Conservation (phyloP, 2,113 vertebrate species). For the Microcebus lehilahytsara region DNA sequence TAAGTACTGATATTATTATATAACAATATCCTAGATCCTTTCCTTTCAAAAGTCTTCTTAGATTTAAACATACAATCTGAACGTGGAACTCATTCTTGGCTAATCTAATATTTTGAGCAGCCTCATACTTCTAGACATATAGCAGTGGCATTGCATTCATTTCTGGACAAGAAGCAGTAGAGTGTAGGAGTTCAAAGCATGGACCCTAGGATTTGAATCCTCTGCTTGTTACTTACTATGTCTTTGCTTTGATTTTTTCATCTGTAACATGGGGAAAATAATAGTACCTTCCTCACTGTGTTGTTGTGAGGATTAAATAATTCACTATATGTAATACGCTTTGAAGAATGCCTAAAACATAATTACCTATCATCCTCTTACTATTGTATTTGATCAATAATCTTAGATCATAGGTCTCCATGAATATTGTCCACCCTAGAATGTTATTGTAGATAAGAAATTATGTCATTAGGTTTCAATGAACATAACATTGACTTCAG, state of each 20-base stretch:
- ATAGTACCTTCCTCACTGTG: not conserved
- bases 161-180: not conserved
- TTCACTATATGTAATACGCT: not conserved
- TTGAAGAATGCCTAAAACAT: not conserved
- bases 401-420: not conserved
- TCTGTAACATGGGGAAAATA: not conserved
- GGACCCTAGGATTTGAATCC: not conserved
- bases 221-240: not conserved
- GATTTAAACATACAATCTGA: not conserved
- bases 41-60: not conserved
- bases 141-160: not conserved
- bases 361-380: not conserved
- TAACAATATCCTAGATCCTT: not conserved
- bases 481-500: not conserved
- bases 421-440: not conserved
- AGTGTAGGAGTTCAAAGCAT: not conserved
- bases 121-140: not conserved
- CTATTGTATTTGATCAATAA: not conserved
- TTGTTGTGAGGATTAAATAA: not conserved
- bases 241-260: not conserved
- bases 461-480: not conserved
- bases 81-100: not conserved
- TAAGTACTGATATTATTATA: not conserved
- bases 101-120: not conserved
- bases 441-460: not conserved